phyloP scores from a whole-genome alignment of 2,113 vertebrate species.

The Scytalopus superciliaris region DNA sequence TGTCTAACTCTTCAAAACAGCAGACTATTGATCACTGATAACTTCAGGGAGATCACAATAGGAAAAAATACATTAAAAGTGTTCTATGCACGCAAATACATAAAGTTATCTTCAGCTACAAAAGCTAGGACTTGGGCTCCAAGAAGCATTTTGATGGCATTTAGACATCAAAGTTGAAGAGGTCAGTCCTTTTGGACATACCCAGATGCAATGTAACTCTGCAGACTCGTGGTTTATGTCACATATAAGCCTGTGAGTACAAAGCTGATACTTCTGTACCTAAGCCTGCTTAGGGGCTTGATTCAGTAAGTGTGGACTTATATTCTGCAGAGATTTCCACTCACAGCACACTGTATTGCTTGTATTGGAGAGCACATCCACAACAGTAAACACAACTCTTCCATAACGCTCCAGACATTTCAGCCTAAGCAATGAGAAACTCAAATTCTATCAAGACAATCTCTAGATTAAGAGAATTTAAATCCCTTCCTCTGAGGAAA shows the following conservation, averaged over 20 bases:
- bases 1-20: background rate
- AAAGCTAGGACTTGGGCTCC: background rate
- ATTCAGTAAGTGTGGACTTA: background rate
- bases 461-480: background rate
- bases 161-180: background rate
- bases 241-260: background rate
- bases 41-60: background rate
- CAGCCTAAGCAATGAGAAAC: background rate
- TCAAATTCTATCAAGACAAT: background rate
- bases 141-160: background rate
- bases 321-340: background rate
- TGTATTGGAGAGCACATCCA: background rate
- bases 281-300: background rate
- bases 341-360: background rate
- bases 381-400: background rate
- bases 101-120: background rate
- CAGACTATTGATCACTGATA: background rate
- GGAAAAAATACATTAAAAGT: background rate
- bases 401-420: background rate
- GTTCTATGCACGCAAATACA: background rate
- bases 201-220: background rate
- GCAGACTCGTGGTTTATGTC: rapidly evolving
- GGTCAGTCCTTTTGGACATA: background rate
- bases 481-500: background rate
- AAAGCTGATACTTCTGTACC: background rate